A percentile compares a stretch with the other conserved stretches of the same genome.
phyloP scores from a whole-genome alignment of 2,113 vertebrate genomes.

The Onychorhynchus coronatus region DNA sequence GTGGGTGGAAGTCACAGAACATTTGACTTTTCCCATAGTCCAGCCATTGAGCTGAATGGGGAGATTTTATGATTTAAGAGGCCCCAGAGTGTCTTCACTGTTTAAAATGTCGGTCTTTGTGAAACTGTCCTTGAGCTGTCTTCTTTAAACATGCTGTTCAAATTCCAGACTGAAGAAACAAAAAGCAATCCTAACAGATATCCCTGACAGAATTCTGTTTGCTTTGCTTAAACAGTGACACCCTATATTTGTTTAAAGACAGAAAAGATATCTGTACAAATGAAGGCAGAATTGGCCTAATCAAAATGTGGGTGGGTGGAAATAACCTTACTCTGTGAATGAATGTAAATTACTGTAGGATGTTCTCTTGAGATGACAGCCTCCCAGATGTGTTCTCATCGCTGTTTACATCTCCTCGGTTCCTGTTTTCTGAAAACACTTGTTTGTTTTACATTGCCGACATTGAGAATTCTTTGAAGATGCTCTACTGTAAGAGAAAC shows the following conservation, averaged over 20 bases:
- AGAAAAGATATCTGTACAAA: background rate
- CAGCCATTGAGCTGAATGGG: background rate
- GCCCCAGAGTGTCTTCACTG: background rate
- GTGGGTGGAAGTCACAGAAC: background rate
- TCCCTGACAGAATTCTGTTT: background rate
- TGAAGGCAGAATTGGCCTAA: background rate
- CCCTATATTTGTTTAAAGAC: background rate
- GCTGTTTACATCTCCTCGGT: conserved; percentile 19
- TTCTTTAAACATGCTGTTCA: background rate
- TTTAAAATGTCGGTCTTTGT: conserved; percentile 14
- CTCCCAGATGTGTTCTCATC: background rate
- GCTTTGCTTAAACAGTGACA: background rate
- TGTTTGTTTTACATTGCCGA: background rate
- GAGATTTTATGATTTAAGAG: background rate
- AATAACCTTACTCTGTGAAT: background rate
- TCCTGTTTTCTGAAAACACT: conserved; percentile 34
- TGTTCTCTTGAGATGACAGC: background rate
- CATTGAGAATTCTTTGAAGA: conserved; percentile 9
- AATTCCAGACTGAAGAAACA: background rate
- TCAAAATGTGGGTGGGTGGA: background rate
- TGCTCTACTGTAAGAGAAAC: background rate
- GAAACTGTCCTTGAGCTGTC: background rate
- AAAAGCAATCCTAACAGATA: background rate
- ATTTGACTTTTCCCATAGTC: background rate
- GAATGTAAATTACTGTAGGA: background rate